Evolutionary conservation across 2,888 invertebrate species (phyloP).

Genomic region (Chrysina gloriosa): DNA sequence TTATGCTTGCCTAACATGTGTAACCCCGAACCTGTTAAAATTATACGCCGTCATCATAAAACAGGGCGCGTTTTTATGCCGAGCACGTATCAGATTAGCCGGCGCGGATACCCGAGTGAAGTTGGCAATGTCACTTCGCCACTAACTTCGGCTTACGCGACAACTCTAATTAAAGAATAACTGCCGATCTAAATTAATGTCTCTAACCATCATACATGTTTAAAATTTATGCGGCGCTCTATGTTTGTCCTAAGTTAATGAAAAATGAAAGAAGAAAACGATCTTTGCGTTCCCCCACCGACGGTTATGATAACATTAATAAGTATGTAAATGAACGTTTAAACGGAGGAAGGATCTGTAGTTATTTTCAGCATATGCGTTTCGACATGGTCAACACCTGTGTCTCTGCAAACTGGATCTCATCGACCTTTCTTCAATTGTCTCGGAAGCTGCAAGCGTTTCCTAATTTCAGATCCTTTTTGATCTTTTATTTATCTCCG

Average conservation of each 20-base stretch:
- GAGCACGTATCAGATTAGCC: conserved; percentile 62
- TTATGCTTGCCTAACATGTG: too few species aligned
- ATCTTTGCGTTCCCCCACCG: too few species aligned
- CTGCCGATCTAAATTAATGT: conserved; percentile 43
- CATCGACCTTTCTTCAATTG: too few species aligned
- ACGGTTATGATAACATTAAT: too few species aligned
- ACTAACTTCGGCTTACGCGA: conserved; percentile 40
- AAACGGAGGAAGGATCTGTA: too few species aligned
- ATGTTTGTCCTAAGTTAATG: conserved; percentile 1
- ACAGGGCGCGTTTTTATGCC: conserved; percentile 55
- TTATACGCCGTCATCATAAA: conserved; percentile 59
- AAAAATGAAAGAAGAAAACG: background rate
- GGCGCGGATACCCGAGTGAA: conserved; percentile 48
- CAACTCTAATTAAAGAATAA: conserved; percentile 44
- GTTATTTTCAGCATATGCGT: too few species aligned
- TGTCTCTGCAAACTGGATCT: too few species aligned
- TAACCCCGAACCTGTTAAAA: conserved; percentile 52
- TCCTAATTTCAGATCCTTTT: too few species aligned
- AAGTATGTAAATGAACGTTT: too few species aligned
- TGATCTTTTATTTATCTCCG: too few species aligned
- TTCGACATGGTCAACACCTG: too few species aligned
- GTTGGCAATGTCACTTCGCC: conserved; percentile 41
- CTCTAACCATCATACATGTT: conserved; percentile 33
- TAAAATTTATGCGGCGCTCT: conserved; percentile 18
- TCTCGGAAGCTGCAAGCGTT: too few species aligned